Conservation (phyloP, 92 coral and sea anemone species). For the Montipora capitata region DNA sequence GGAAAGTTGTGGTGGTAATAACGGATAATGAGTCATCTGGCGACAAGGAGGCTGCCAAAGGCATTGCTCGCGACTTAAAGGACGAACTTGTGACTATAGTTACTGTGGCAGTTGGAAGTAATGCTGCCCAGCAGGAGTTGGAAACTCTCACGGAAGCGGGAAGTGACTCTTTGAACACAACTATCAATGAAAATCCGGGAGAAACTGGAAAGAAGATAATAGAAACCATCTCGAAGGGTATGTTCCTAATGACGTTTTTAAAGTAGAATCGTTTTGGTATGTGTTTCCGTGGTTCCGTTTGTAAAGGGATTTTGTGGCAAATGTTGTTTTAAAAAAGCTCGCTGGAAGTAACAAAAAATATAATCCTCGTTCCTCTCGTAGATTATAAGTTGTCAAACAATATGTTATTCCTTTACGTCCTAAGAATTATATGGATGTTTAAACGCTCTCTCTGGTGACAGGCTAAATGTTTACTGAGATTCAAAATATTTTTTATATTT, state of each 20-base stretch:
- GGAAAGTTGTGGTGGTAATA: conserved; percentile 81
- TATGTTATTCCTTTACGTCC: no score
- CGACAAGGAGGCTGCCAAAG: conserved; percentile 48
- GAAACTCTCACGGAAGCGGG: conserved; percentile 47
- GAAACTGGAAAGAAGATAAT: conserved; percentile 72
- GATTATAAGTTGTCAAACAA: no score
- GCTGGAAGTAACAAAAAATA: no score
- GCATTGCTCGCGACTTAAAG: conserved; percentile 54
- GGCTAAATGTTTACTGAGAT: no score
- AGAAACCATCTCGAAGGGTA: conserved; percentile 38
- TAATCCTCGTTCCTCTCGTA: no score
- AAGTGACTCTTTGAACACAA: conserved; percentile 64
- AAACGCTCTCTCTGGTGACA: no score
- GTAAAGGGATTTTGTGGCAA: not conserved
- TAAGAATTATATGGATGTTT: no score
- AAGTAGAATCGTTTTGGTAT: not conserved
- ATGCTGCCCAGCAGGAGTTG: conserved; percentile 64
- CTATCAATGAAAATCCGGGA: conserved; percentile 63
- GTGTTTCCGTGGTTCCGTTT: not conserved
- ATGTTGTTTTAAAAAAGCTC: no score
- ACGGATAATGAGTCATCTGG: conserved; percentile 75
- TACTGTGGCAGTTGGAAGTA: conserved; percentile 81
- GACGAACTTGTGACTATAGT: conserved; percentile 57
- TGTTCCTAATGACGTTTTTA: not conserved
- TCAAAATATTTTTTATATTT: no score